A percentile compares a stretch with the other conserved stretches of the same genome.
These are phyloP conservation scores for Microcebus jonahi DNA, from an alignment of 2,113 vertebrate species.

Conservation along the genomic window DNA sequence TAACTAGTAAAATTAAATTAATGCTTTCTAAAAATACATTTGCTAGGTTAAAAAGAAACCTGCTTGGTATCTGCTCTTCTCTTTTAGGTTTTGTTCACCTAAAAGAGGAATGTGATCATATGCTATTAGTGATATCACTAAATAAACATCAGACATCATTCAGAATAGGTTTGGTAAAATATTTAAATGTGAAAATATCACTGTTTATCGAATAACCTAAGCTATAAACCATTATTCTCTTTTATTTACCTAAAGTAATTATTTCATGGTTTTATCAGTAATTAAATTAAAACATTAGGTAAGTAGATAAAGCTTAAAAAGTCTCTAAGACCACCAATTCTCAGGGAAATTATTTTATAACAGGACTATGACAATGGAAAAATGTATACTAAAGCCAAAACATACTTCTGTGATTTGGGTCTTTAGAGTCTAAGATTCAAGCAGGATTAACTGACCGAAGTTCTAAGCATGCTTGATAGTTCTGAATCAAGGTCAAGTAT, in stretches of 20 bases:
- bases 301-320: constrained; percentile 42
- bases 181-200: background rate
- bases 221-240: background rate
- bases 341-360: constrained; percentile 63
- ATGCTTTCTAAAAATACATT: background rate
- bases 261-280: background rate
- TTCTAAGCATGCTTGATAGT: constrained; percentile 61
- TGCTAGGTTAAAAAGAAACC: constrained; percentile 23
- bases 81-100: constrained; percentile 25
- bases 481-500: constrained; percentile 58
- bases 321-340: background rate
- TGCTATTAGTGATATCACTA: constrained; percentile 9
- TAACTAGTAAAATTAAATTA: constrained; percentile 27
- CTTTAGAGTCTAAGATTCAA: constrained; percentile 67
- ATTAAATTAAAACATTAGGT: constrained; percentile 17
- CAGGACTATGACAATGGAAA: constrained; percentile 61
- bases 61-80: background rate
- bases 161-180: constrained; percentile 7
- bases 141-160: background rate
- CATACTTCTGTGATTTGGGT: constrained; percentile 45
- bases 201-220: background rate
- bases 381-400: constrained; percentile 53
- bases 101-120: constrained; percentile 16
- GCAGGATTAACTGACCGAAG: constrained; percentile 68
- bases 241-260: background rate